Base-by-base conservation (phyloP, 2,888 invertebrate species). In the Liopterus haemorrhoidalis region DNA sequence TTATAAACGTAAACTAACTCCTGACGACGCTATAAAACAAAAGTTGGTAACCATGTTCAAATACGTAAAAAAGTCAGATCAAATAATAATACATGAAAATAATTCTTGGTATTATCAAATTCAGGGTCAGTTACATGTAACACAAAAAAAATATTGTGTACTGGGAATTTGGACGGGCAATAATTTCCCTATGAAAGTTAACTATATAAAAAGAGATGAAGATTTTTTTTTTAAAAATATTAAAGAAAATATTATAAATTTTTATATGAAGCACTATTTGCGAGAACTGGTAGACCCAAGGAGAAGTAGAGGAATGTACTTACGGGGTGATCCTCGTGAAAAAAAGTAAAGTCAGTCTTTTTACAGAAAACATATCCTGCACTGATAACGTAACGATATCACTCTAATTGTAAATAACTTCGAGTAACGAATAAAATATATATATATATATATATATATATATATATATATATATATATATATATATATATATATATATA, bases 11-110 rank as follows among this genome's bases (percentile, higher is more conserved):
- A 46, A 39, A 19, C n/a, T 36, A n/a, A 35, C 25, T 14, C 31
- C 25, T 5, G 42, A 46, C 9, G 46, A 49, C 12, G 42, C 24
- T n/a, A 16, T 36, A 24, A 25, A 33, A 27, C 22, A 45, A 2
- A 28, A 33, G 24, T 28, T 28, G 25, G 25, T 24, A 14, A 4
- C 9, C 8, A 40, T 16, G 5, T 18, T 40, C 3, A 28, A 27
- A 18, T 19, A 18, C 9, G 30, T 9, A 5, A 30, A 30, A 14
- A 24, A n/a, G n/a, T n/a, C n/a, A n/a, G n/a, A 30, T 21, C 19
- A 3, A 20, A n/a, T 28, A 4, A 11, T 9, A 20, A 41, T 45
- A 8, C 27, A 45, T 39, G 28, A 42, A 28, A 14, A 28, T 18
- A 16, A 5, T 19, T 12, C 4, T 8, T 45, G 45, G 30, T 45